A percentile compares a stretch with the other conserved stretches of the same genome.
These are phyloP conservation scores for Phyllopteryx taeniolatus DNA, from an alignment of 2,113 vertebrate species.

Conservation along the genomic window DNA sequence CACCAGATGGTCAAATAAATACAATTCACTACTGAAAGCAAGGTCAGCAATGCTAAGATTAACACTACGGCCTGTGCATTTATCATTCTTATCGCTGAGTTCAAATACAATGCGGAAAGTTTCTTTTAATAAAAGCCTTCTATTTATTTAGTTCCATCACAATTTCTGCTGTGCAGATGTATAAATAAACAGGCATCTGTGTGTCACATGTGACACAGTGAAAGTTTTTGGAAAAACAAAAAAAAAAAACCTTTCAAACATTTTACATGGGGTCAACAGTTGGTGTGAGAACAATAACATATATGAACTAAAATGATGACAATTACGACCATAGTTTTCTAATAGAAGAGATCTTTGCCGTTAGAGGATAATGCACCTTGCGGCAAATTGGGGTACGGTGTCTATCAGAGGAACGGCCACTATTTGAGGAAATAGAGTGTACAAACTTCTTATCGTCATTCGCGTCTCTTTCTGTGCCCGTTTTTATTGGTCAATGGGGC, in stretches of 20 bases:
- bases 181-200: conserved; percentile 52
- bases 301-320: not conserved
- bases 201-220: conserved; percentile 47
- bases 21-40: conserved; percentile 26
- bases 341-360: not conserved
- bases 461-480: not conserved
- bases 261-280: not conserved
- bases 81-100: conserved; percentile 26
- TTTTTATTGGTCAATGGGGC: not conserved
- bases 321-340: not conserved
- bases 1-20: conserved; percentile 38
- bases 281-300: not conserved
- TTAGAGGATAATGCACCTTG: not conserved
- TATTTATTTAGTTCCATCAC: conserved; percentile 28
- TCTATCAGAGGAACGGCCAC: not conserved
- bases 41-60: conserved; percentile 16
- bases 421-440: not conserved
- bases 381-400: not conserved
- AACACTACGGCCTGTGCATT: conserved; percentile 3
- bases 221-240: conserved; percentile 10
- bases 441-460: not conserved
- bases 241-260: conserved; percentile 18
- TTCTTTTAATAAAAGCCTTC: not conserved
- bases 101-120: conserved; percentile 12
- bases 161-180: conserved; percentile 44